Evolutionary conservation across 2,113 vertebrate species (phyloP), one percentile per base, ranked within the genome.

Genomic region (Brachyistius frenatus): DNA sequence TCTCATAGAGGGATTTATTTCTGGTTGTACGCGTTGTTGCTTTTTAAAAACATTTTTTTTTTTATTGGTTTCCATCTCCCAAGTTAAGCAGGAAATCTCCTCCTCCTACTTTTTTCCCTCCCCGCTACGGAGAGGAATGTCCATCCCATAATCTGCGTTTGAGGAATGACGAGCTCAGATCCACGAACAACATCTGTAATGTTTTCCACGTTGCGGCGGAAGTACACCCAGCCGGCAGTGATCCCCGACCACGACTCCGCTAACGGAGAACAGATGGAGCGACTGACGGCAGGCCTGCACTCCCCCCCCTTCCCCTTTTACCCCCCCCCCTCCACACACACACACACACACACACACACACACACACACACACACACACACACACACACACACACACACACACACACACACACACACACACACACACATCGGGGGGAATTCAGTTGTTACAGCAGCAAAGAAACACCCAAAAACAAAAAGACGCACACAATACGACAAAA

Each of bases 221-320:
- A 11, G 53, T 10, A 41, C 79, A 84, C 66, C 52, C 72, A 32
- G 71, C 88, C 71, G 44, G 69, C 52, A 76, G 84, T 73, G 39
- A 0, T 72, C 84, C 73, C 78, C 73, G 66, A 78, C 13, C 49
- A 33, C 65, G 23, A 23, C 23, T 23, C 23, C 23, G 23, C 23
- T 85, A 86, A 87, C 52, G 35, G 13, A 56, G 50, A 87, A 77
- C 87, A 86, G 84, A 86, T 84, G 88, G 77, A 80, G 57, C 30
- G 32, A 37, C 63, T 49, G 56, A 23, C 50, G 52, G 31, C 31
- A 23, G 49, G 53, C 52, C 10, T 57, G 5, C 31, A 61, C 47
- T 46, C 30, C 7, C 23, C 39, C 47, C 10, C 4, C 16, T 66
- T 35, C 33, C n/a, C 15, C 56, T 62, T 67, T 46, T 31, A 31